These are phyloP conservation scores for Porites rus DNA, from an alignment of 92 coral and sea anemone genomes.

Conservation along the genomic window DNA sequence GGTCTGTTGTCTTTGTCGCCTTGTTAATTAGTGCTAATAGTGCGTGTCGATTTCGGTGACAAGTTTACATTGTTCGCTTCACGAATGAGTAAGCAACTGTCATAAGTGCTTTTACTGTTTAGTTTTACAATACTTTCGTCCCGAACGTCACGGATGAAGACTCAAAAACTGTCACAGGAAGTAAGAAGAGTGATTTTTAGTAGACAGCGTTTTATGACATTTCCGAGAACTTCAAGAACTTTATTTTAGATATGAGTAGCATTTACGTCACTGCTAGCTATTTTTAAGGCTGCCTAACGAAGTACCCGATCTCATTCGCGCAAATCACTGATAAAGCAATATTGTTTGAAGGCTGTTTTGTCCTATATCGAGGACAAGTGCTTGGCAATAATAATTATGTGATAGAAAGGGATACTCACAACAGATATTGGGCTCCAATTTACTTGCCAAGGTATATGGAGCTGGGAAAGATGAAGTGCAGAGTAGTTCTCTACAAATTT, in stretches of 20 bases:
- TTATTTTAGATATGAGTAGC: background rate
- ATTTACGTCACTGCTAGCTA: background rate
- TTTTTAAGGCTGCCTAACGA: constrained; percentile 2
- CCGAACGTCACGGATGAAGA: background rate
- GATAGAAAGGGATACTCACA: background rate
- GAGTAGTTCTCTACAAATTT: background rate
- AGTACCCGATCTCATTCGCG: constrained; percentile 1
- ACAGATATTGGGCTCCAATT: constrained; percentile 8
- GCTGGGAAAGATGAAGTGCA: background rate
- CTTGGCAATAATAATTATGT: constrained; percentile 18
- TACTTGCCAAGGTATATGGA: background rate
- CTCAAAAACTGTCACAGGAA: background rate
- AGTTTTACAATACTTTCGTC: background rate
- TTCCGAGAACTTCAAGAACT: background rate
- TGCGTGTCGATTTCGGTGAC: constrained; percentile 45
- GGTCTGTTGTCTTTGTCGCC: constrained; percentile 50
- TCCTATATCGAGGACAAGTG: constrained; percentile 28
- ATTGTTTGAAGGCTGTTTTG: constrained; percentile 25
- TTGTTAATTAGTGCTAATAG: constrained; percentile 34
- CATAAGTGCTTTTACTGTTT: constrained; percentile 28
- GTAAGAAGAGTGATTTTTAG: background rate
- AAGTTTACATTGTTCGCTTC: constrained; percentile 41
- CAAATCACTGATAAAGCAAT: constrained; percentile 28
- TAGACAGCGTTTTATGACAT: background rate
- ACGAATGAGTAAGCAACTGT: constrained; percentile 25